Evolutionary conservation across 2,888 invertebrate genomes (phyloP).

Genomic region (Chelonus formosanus): DNA sequence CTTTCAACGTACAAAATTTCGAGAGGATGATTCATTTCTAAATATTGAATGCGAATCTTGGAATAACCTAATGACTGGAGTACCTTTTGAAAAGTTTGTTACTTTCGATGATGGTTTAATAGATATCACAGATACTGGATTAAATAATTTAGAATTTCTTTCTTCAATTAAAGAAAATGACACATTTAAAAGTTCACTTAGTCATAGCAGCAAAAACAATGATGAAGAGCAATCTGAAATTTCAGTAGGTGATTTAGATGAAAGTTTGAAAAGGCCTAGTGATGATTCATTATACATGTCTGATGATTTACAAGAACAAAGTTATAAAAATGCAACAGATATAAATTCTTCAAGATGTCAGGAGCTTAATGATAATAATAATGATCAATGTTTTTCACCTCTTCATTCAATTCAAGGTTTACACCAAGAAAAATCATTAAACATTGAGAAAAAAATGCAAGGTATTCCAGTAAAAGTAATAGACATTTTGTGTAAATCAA

Average conservation of each 20-base stretch:
- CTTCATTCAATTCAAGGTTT: too few relatives aligned
- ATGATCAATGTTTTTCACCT: too few relatives aligned
- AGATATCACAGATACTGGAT: constrained; percentile 15
- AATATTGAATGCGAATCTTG: constrained; percentile 47
- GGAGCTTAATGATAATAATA: background rate
- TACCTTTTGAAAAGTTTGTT: constrained; percentile 51
- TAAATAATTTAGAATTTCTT: constrained; percentile 7
- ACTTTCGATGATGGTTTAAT: constrained; percentile 54
- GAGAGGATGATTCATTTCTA: constrained; percentile 48
- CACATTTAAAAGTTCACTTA: constrained; percentile 31
- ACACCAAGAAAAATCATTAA: too few relatives aligned
- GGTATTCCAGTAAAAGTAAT: too few relatives aligned
- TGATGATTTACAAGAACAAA: constrained; percentile 11
- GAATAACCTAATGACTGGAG: constrained; percentile 41
- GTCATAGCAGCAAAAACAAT: constrained; percentile 25
- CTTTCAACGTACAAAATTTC: constrained; percentile 53
- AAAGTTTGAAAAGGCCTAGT: constrained; percentile 7
- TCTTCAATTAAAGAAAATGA: constrained; percentile 17
- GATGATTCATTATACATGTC: constrained; percentile 23
- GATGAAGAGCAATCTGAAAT: constrained; percentile 11
- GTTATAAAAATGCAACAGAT: constrained; percentile 2
- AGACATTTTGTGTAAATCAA: too few relatives aligned
- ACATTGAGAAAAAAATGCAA: too few relatives aligned
- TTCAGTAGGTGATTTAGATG: background rate
- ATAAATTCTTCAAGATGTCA: background rate